phyloP scores from a whole-genome alignment of 53 echinoderm and acorn worm species.

The Temnopleurus reevesii region DNA sequence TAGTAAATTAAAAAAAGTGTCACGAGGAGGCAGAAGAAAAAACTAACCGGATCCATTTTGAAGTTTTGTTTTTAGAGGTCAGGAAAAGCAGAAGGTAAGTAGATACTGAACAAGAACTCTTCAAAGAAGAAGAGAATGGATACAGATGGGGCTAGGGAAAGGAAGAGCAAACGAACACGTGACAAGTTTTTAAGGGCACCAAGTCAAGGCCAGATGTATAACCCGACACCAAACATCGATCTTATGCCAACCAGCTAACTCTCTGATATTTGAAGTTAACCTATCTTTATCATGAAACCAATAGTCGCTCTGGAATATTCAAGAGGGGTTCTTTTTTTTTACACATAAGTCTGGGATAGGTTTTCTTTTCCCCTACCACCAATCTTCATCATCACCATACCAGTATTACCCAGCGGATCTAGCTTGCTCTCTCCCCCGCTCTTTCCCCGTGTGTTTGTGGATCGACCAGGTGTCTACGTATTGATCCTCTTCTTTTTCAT shows the following conservation, averaged over 20 bases:
- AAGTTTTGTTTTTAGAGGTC: no score
- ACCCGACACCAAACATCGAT: conserved; percentile 46
- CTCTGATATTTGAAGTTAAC: conserved; percentile 56
- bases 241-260: conserved; percentile 19
- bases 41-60: no score
- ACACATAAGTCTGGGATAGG: not conserved
- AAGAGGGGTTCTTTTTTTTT: conserved; percentile 41
- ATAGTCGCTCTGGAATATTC: conserved; percentile 42
- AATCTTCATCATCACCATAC: not conserved
- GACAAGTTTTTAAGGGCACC: conserved; percentile 21
- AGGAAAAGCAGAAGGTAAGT: not conserved
- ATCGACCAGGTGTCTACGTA: conserved; percentile 46
- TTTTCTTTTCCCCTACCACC: conserved; percentile 47
- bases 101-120: not conserved
- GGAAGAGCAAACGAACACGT: conserved; percentile 25
- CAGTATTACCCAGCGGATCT: conserved; percentile 24
- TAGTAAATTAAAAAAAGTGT: no score
- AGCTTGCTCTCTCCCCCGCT: not conserved
- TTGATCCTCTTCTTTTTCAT: conserved; percentile 26
- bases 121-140: not conserved
- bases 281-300: conserved; percentile 46
- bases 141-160: not conserved
- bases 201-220: conserved; percentile 50
- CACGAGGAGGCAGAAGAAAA: no score
- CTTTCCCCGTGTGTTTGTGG: conserved; percentile 36